Evolutionary conservation across 2,888 invertebrate genomes (phyloP), one percentile per base, ranked within the genome.

Genomic region (Stegana nigrithorax): DNA sequence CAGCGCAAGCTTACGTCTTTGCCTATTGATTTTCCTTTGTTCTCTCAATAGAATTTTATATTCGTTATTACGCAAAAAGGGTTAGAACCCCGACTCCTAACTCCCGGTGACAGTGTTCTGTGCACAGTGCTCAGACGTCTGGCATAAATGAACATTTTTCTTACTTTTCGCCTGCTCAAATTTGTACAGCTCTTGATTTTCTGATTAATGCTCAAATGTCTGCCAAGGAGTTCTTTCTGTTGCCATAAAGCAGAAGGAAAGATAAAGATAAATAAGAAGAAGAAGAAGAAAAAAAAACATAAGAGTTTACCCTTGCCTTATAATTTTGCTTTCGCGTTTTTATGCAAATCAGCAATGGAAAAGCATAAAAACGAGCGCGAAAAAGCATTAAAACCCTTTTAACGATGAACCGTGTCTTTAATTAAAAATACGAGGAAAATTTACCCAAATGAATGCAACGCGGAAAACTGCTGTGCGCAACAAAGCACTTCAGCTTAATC

Each of bases 201-300:
- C 73, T 75, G 79, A 75, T 79, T 75, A 75, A 79, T 75, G 79
- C 73, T 73, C 70, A 68, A 66, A 65, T 69, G 78, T 19, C n/a
- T n/a, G n/a, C n/a, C n/a, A n/a, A n/a, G n/a, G n/a, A n/a, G n/a
- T n/a, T n/a, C n/a, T n/a, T n/a, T n/a, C n/a, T n/a, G n/a, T n/a
- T n/a, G n/a, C n/a, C n/a, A n/a, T n/a, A n/a, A n/a, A n/a, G n/a
- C n/a, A n/a, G n/a, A n/a, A n/a, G n/a, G n/a, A n/a, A n/a, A n/a
- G n/a, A n/a, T n/a, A n/a, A n/a, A n/a, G n/a, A n/a, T n/a, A n/a
- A n/a, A n/a, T n/a, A n/a, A n/a, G n/a, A n/a, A n/a, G n/a, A n/a
- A n/a, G n/a, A n/a, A n/a, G n/a, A n/a, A n/a, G n/a, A n/a, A n/a
- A n/a, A n/a, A n/a, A n/a, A n/a, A n/a, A n/a, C n/a, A n/a, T n/a